Conservation (phyloP, 2,113 vertebrate species). For the Anhinga rufa region DNA sequence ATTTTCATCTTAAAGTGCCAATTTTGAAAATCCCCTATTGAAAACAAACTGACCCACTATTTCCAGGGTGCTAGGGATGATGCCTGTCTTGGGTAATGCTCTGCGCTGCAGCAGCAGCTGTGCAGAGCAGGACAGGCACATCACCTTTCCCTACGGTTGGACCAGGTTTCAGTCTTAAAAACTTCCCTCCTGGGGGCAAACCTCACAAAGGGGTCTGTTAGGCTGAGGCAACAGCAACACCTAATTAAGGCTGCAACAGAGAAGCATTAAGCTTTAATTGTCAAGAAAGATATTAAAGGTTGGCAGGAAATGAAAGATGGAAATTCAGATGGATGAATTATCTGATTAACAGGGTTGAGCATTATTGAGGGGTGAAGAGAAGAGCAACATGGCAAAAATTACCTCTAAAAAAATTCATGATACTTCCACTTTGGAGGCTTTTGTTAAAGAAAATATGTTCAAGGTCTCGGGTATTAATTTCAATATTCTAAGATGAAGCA, state of each 20-base stretch:
- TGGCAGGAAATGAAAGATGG: background rate
- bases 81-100: fast-evolving
- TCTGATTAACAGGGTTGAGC: background rate
- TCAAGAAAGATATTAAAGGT: background rate
- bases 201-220: background rate
- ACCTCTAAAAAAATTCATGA: background rate
- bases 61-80: background rate
- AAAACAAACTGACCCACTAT: background rate
- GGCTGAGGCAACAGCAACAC: background rate
- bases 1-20: background rate
- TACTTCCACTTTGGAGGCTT: background rate
- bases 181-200: background rate
- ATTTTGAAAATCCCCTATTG: background rate
- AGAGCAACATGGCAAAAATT: background rate
- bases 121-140: background rate
- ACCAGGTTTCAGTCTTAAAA: background rate
- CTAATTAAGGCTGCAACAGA: background rate
- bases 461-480: background rate
- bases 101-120: background rate
- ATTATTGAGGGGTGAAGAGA: background rate
- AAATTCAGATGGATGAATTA: background rate
- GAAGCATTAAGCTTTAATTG: background rate
- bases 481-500: background rate
- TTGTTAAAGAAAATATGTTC: background rate
- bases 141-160: background rate